Base-by-base conservation (phyloP, 2,888 invertebrate genomes). In the Philonicus albiceps region DNA sequence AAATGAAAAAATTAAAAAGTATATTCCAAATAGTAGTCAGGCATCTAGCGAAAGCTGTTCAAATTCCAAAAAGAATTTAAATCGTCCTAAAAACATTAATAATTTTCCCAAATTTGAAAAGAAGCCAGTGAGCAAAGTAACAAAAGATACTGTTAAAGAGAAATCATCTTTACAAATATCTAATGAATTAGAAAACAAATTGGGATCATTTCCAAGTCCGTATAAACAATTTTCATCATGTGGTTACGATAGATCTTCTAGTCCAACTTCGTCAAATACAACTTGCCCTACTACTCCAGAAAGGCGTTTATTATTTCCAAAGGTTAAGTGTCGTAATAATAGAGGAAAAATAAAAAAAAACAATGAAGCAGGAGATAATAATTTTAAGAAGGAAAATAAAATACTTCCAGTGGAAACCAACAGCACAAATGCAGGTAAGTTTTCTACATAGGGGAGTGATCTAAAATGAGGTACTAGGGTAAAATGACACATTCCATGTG, bases 181-280 rank as follows among this genome's bases (percentile, higher is more conserved):
- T 30, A 86, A 89, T 40, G 86, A 85, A 8, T 88, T 88, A 30
- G 86, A 88, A 22, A 40, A 88, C 34, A 88, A 87, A 43, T 34
- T 78, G 13, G 86, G 84, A 49, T 78, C 86, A 13, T 87, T 90
- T 13, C 89, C 90, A 13, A 90, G 89, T 87, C 89, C 89, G 7
- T 87, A 85, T 27, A 85, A 86, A 2, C 86, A 73, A 30, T 27
- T 87, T 22, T 86, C 86, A 55, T 87, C 87, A 1, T 85, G 87
- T n/a, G 88, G 87, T 22, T 88, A 80, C 75, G 88, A 88, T n/a
- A 78, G 88, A 13, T 86, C 87, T n/a, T 74, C 87, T 11, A 88
- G 88, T 84, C 86, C 87, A 6, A 86, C 85, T 22, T 88, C 88
- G 8, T 85, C 86, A n/a, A 87, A 87, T 27, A 87, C 88, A 13